These are phyloP conservation scores for Microvelia longipes DNA, from an alignment of 1,140 invertebrate species.

Conservation along the genomic window DNA sequence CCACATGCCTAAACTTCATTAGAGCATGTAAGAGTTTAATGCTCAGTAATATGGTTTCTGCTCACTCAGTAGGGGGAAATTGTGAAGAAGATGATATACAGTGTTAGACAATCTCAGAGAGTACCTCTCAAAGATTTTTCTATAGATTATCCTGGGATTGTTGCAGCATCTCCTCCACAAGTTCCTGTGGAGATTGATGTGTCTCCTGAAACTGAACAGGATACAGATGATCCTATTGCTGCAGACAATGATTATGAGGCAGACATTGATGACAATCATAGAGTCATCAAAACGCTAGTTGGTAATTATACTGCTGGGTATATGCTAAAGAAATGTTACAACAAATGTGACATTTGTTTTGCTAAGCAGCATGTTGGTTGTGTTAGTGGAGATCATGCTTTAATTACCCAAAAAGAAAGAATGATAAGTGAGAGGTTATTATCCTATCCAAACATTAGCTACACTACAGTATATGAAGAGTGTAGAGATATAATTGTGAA, in stretches of 20 bases:
- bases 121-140: neutral
- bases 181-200: neutral
- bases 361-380: neutral
- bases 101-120: neutral
- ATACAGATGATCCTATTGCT: neutral
- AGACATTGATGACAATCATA: neutral
- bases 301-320: neutral
- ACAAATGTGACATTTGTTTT: neutral
- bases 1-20: neutral
- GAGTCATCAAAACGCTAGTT: neutral
- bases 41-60: neutral
- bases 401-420: no score
- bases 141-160: neutral
- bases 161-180: neutral
- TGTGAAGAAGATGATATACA: neutral
- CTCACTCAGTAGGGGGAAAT: neutral
- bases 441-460: no score
- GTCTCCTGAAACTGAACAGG: neutral
- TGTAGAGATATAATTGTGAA: no score
- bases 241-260: neutral
- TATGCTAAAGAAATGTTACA: neutral
- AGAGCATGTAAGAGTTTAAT: neutral
- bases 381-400: neutral
- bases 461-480: no score
- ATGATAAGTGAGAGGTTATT: no score